Evolutionary conservation across 2,113 vertebrate species (phyloP).

Genomic region (Crocuta crocuta): DNA sequence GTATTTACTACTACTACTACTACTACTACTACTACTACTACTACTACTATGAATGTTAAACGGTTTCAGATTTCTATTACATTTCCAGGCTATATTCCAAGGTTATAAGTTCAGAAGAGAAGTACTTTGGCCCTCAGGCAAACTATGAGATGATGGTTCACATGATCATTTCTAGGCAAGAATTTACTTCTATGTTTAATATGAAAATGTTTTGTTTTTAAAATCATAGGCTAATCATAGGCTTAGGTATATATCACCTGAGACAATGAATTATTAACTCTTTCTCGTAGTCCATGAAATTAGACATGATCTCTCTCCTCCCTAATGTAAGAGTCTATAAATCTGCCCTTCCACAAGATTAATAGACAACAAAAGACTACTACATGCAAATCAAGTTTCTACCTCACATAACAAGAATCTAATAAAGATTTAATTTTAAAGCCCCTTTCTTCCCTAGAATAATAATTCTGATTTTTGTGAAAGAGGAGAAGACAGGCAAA

Average conservation of each 20-base stretch:
- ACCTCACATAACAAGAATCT: background rate
- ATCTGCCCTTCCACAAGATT: background rate
- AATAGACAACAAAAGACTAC: background rate
- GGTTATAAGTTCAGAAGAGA: constrained; percentile 38
- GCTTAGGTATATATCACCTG: background rate
- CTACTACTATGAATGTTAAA: constrained; percentile 33
- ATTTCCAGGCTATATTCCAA: constrained; percentile 10
- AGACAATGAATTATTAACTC: constrained; percentile 35
- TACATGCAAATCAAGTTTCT: background rate
- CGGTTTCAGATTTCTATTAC: background rate
- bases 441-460: background rate
- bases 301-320: background rate
- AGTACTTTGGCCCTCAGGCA: background rate
- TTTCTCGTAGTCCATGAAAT: background rate
- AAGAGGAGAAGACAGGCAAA: background rate
- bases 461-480: background rate
- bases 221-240: background rate
- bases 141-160: background rate
- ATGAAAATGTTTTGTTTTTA: constrained; percentile 48
- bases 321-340: background rate
- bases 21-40: background rate
- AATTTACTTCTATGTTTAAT: constrained; percentile 15
- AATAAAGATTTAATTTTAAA: background rate
- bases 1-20: background rate
- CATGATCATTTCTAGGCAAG: constrained; percentile 15